Evolutionary conservation across 2,888 invertebrate species (phyloP).

Genomic region (Andrena haemorrhoa): DNA sequence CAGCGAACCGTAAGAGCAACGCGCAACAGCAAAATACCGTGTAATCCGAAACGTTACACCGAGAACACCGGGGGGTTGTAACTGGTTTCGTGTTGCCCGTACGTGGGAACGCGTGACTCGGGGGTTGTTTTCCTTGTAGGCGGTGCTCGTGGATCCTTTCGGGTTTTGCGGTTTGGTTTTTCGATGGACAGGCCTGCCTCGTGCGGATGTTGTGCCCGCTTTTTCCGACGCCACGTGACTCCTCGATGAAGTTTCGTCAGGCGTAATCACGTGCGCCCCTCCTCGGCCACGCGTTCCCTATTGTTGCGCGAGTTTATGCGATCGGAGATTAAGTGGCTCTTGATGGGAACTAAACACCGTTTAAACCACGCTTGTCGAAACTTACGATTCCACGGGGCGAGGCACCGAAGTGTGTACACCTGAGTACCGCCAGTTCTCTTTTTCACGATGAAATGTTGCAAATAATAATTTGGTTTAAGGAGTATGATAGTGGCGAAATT

Average conservation of each 20-base stretch:
- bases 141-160: slow-evolving; percentile 62
- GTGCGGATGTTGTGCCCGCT: slow-evolving; percentile 39
- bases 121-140: slow-evolving; percentile 72
- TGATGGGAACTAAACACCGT: slow-evolving; percentile 81
- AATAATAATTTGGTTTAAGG: too few relatives aligned
- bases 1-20: slow-evolving; percentile 19
- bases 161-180: slow-evolving; percentile 66
- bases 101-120: slow-evolving; percentile 69
- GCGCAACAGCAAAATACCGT: slow-evolving; percentile 48
- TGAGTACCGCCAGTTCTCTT: not conserved
- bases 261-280: slow-evolving; percentile 76
- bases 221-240: slow-evolving; percentile 70
- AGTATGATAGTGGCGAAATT: too few relatives aligned
- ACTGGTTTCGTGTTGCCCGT: slow-evolving; percentile 35
- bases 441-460: too few relatives aligned
- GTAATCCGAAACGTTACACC: slow-evolving; percentile 67
- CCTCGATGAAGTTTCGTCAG: slow-evolving; percentile 69
- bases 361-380: slow-evolving; percentile 61
- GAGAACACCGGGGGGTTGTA: slow-evolving; percentile 52
- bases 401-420: not conserved
- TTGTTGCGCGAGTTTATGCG: slow-evolving; percentile 76
- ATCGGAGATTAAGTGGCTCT: slow-evolving; percentile 81
- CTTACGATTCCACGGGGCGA: slow-evolving; percentile 28
- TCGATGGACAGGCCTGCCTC: slow-evolving; percentile 46
- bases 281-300: slow-evolving; percentile 60